These are phyloP conservation scores for Notodonta ziczac DNA, from an alignment of 2,888 invertebrate species.

Conservation along the genomic window DNA sequence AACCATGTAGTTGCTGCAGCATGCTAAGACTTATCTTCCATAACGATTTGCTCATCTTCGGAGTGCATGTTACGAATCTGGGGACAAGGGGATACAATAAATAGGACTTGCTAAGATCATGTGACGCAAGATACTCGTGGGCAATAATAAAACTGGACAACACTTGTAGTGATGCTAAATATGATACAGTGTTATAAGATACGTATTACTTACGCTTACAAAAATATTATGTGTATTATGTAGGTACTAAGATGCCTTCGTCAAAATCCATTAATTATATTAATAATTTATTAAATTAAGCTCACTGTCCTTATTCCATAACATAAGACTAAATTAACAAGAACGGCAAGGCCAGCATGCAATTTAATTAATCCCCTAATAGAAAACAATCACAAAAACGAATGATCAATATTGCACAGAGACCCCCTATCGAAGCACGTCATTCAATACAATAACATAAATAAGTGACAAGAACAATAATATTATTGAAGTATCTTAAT, in stretches of 20 bases:
- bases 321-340: too few species aligned
- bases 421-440: conserved; percentile 1
- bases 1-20: conserved; percentile 73
- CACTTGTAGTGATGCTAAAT: too few species aligned
- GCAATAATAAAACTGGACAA: too few species aligned
- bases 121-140: too few species aligned
- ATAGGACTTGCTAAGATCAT: not conserved
- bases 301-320: too few species aligned
- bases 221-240: not conserved
- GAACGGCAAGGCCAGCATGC: too few species aligned
- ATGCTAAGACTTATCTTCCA: conserved; percentile 72
- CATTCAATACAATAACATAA: not conserved
- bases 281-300: too few species aligned
- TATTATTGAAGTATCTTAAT: not conserved
- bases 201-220: too few species aligned
- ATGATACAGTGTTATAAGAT: too few species aligned
- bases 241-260: too few species aligned
- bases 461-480: not conserved
- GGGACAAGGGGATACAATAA: not conserved
- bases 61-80: conserved; percentile 89
- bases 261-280: too few species aligned
- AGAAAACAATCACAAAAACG: not conserved
- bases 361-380: too few species aligned
- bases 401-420: not conserved
- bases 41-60: conserved; percentile 87